phyloP scores from a whole-genome alignment of 2,797 vertebrate genomes.

The Spinibarbus caldwelli region DNA sequence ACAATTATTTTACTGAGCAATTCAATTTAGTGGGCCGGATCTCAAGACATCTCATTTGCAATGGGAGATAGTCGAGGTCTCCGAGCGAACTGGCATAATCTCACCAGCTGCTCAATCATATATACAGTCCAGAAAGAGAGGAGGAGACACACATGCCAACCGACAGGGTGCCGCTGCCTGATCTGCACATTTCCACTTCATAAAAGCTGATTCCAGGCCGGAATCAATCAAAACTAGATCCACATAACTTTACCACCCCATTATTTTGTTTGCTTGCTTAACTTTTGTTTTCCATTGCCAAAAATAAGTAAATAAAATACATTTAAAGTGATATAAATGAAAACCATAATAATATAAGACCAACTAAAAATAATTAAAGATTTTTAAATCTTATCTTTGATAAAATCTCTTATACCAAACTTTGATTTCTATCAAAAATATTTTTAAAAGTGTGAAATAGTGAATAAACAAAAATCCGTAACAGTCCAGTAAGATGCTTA shows the following conservation, averaged over 20 bases:
- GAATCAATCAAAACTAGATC: constrained; percentile 3
- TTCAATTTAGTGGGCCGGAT: constrained; percentile 67
- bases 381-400: background rate
- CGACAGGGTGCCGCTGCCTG: background rate
- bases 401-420: background rate
- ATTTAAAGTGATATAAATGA: background rate
- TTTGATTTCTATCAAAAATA: background rate
- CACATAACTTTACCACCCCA: background rate
- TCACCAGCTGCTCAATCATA: constrained; percentile 42
- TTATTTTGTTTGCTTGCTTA: background rate
- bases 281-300: background rate
- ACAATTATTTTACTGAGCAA: constrained; percentile 77
- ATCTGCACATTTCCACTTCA: background rate
- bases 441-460: background rate
- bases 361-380: background rate
- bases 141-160: background rate
- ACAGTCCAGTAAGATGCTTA: background rate
- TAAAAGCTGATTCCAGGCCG: background rate
- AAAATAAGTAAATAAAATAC: background rate
- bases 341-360: background rate
- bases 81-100: constrained; percentile 49
- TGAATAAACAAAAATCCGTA: background rate
- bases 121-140: constrained; percentile 4
- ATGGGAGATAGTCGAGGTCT: constrained; percentile 48
- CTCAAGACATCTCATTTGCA: constrained; percentile 50